phyloP scores from a whole-genome alignment of 2,797 vertebrate genomes.

The Melanotaenia maccullochi region DNA sequence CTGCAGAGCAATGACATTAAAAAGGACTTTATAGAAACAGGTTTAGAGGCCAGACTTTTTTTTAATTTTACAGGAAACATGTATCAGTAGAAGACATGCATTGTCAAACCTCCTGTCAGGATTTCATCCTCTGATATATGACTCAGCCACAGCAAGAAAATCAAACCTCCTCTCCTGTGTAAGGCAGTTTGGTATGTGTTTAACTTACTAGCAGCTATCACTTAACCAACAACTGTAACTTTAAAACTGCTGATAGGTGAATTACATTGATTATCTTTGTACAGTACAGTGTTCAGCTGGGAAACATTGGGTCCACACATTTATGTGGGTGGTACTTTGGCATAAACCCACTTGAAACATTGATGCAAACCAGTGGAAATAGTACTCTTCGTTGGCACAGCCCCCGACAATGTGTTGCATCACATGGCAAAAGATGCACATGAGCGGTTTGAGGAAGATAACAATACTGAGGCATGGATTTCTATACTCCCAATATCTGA shows the following conservation, averaged over 20 bases:
- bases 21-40: not conserved
- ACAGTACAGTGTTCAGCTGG: not conserved
- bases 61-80: not conserved
- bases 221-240: not conserved
- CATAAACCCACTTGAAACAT: not conserved
- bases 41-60: not conserved
- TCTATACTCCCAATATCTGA: not conserved
- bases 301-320: not conserved
- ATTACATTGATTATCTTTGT: conserved; percentile 4
- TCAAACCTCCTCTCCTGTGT: conserved; percentile 2
- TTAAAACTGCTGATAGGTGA: conserved; percentile 1
- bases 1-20: not conserved
- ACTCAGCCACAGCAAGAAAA: conserved; percentile 8
- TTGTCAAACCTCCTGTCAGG: conserved; percentile 10
- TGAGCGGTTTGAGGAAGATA: not conserved
- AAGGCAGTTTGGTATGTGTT: not conserved
- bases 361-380: not conserved
- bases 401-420: not conserved
- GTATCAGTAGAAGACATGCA: conserved; percentile 1
- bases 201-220: not conserved
- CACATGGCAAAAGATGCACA: not conserved
- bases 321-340: not conserved
- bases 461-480: not conserved
- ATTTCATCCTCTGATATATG: not conserved
- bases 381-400: not conserved